Base-by-base conservation (phyloP, 2,888 invertebrate genomes). In the Dynastes maya region DNA sequence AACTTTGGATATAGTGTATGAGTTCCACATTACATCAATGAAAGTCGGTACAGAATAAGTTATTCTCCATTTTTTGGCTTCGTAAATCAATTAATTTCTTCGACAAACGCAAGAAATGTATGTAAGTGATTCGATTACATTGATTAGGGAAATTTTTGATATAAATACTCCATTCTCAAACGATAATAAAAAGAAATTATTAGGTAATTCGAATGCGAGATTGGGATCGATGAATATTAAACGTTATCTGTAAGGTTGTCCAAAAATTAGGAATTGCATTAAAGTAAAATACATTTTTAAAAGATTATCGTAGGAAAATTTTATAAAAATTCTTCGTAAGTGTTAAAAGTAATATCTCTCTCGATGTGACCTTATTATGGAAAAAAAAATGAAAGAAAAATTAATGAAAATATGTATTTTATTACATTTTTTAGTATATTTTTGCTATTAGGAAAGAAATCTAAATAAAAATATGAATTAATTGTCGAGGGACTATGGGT, bases 311-410 rank as follows among this genome's bases (percentile, higher is more conserved):
- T 58, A 58, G 16, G 8, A 8, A 58, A 58, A 58, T n/a, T 58
- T 22, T 22, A 8, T 58, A 58, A 16, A 22, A 6, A 22, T 58
- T 16, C 55, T 58, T 22, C 5, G 16, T 58, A 16, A 16, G n/a
- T 22, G 22, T 16, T 58, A 22, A 58, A 58, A 22, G 22, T 58
- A 58, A 22, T 22, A 27, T 58, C 16, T 58, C 55, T 58, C 22
- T 58, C 55, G 55, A 58, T 58, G 55, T 58, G 55, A 58, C 55
- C 55, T 58, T 58, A 58, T 58, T 58, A 58, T 6, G 55, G 32
- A 4, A 37, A 37, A 22, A 22, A 22, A 58, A 4, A 22, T 22
- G 22, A 22, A 22, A 22, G 8, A 45, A n/a, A 58, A 58, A 58
- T 58, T 58, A 58, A 16, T 22, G 8, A 58, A 58, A 37, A 22